phyloP scores from a whole-genome alignment of 2,888 invertebrate genomes.

The Arctia plantaginis region DNA sequence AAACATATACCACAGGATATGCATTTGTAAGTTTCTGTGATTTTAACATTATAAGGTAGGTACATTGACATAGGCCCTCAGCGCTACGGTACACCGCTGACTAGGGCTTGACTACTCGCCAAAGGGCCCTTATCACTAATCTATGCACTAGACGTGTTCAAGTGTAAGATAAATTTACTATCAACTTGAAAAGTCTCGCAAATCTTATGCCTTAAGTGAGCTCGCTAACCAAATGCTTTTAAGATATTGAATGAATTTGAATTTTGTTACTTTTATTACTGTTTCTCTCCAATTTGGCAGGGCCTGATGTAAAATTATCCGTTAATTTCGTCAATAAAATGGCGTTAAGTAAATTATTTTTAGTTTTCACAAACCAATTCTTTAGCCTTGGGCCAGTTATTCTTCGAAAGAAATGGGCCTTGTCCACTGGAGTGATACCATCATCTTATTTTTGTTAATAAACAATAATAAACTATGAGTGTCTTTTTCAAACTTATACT shows the following conservation, averaged over 20 bases:
- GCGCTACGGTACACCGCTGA: neutral
- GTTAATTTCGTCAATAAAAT: too few relatives aligned
- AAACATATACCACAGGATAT: neutral
- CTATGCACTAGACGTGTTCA: constrained; percentile 43
- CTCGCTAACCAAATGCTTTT: neutral
- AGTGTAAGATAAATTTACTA: constrained; percentile 48
- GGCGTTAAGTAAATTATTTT: too few relatives aligned
- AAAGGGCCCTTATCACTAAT: constrained; percentile 12
- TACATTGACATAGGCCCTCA: neutral
- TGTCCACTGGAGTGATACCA: too few relatives aligned
- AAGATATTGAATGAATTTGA: constrained; percentile 3
- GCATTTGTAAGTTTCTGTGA: neutral
- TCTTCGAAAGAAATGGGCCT: too few relatives aligned
- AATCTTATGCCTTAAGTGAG: constrained; percentile 17
- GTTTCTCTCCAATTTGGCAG: neutral
- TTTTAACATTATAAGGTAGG: neutral
- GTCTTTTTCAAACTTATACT: too few relatives aligned
- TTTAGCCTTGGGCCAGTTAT: too few relatives aligned
- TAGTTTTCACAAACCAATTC: too few relatives aligned
- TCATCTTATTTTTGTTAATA: too few relatives aligned
- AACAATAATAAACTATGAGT: too few relatives aligned
- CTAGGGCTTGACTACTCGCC: neutral
- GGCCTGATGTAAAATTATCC: too few relatives aligned
- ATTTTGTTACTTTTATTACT: neutral
- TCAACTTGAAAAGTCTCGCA: constrained; percentile 38